A percentile compares a stretch with the other conserved stretches of the same genome.
These are phyloP conservation scores for Pomacea maculata DNA, from an alignment of 1,140 invertebrate genomes.

Conservation along the genomic window DNA sequence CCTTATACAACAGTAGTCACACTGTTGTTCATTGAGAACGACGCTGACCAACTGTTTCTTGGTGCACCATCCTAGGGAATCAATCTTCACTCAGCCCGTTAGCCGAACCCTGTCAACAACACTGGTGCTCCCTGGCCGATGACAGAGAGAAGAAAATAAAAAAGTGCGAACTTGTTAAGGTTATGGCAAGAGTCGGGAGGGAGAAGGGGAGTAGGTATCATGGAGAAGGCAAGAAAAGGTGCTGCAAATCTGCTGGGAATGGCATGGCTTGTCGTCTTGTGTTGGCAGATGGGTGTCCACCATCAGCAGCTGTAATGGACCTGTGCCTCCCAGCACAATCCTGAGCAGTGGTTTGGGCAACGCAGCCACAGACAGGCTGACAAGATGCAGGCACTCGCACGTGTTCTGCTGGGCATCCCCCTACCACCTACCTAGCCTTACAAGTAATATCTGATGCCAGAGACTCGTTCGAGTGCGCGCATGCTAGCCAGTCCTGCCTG, in stretches of 20 bases:
- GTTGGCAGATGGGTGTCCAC: background rate
- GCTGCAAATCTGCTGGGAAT: background rate
- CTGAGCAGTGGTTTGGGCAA: background rate
- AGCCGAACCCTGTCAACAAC: conserved; percentile 24
- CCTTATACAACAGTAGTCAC: conserved; percentile 24
- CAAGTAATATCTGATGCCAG: background rate
- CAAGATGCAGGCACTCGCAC: conserved; percentile 23
- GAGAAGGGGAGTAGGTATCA: background rate
- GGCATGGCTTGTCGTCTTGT: background rate
- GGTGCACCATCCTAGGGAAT: conserved; percentile 11
- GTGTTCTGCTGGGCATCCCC: background rate
- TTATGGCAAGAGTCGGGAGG: conserved; percentile 10
- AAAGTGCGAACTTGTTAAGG: conserved; percentile 21
- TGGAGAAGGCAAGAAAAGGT: background rate
- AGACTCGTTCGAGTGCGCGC: conserved; percentile 10
- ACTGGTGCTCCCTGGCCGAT: conserved; percentile 23
- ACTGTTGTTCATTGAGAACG: too few relatives aligned
- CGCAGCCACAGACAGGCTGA: conserved; percentile 9
- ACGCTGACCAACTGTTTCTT: conserved; percentile 13
- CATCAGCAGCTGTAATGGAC: background rate
- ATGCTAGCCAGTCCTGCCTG: conserved; percentile 9
- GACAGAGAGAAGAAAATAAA: conserved; percentile 26
- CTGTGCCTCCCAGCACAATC: too few relatives aligned
- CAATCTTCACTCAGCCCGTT: conserved; percentile 1
- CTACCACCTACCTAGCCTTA: conserved; percentile 22